Conservation (phyloP, 2,113 vertebrate species). For the Psilopsiagon aurifrons region DNA sequence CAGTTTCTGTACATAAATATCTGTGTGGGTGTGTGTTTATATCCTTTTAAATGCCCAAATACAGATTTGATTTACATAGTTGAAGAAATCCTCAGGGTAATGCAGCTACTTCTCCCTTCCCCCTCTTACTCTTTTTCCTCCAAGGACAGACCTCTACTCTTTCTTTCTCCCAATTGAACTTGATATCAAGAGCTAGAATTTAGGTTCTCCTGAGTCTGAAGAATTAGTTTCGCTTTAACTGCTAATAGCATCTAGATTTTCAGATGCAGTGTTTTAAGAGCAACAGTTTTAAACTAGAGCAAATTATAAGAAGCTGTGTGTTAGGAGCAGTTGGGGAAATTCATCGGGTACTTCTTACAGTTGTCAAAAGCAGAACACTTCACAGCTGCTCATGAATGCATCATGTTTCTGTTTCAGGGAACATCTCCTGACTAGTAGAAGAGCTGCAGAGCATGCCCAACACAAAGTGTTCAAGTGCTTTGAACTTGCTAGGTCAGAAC, state of each 20-base stretch:
- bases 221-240: background rate
- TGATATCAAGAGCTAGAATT: background rate
- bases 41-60: background rate
- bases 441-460: background rate
- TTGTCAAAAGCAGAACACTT: background rate
- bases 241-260: background rate
- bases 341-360: background rate
- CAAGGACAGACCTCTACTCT: background rate
- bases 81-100: background rate
- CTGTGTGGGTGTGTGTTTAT: background rate
- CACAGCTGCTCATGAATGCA: background rate
- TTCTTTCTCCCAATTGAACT: background rate
- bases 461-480: background rate
- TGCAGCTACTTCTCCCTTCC: background rate
- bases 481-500: background rate
- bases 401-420: slow-evolving; percentile 2
- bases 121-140: background rate
- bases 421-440: slow-evolving; percentile 3
- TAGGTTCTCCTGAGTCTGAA: background rate
- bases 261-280: background rate
- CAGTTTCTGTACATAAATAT: background rate
- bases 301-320: background rate
- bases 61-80: background rate
- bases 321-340: background rate
- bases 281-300: background rate